Evolutionary conservation across 2,113 vertebrate genomes (phyloP), one percentile per base, ranked within the genome.

Genomic region (Zosterops lateralis): DNA sequence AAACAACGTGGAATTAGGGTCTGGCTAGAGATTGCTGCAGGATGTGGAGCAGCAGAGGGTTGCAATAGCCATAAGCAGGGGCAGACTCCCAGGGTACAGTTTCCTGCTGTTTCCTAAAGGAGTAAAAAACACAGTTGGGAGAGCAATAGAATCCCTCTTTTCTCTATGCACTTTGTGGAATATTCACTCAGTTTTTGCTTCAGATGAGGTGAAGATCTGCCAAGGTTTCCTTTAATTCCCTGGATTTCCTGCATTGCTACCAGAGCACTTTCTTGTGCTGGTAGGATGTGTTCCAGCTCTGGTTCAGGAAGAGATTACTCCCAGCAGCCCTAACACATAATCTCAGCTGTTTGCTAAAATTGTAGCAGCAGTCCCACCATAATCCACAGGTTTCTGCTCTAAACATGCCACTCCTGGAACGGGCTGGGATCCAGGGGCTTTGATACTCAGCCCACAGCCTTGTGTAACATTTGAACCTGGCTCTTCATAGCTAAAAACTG

Each of bases 1-100:
- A 98, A 98, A 89, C 56, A 2, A 82, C 26, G 26, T 53, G 86
- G 95, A 96, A 93, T 94, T 79, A 94, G 96, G 90, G 90, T 62
- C 84, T 96, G 91, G 50, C 75, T 54, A 61, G 74, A 66, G 45
- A 66, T 92, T 40, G 53, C 70, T 40, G 66, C 42, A 47, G 76
- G 53, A 29, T 58, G 40, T 84, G 74, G 75, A 77, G 76, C 76
- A 60, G 51, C 34, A 47, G 60, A 38, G 32, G 65, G 68, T 32
- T 40, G 67, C 79, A 61, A 84, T 9, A 91, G 92, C 93, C 85
- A 80, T 53, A 77, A 17, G 28, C 60, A 86, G 44, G 86, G 60
- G 71, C 81, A 95, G 81, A 25, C 56, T 79, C 78, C 54, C 62
- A n/a, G 51, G 42, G 45, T 83, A 38, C 28, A 76, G 54, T 22